Base-by-base conservation (phyloP, 2,113 vertebrate species). In the Muntiacus muntjak region DNA sequence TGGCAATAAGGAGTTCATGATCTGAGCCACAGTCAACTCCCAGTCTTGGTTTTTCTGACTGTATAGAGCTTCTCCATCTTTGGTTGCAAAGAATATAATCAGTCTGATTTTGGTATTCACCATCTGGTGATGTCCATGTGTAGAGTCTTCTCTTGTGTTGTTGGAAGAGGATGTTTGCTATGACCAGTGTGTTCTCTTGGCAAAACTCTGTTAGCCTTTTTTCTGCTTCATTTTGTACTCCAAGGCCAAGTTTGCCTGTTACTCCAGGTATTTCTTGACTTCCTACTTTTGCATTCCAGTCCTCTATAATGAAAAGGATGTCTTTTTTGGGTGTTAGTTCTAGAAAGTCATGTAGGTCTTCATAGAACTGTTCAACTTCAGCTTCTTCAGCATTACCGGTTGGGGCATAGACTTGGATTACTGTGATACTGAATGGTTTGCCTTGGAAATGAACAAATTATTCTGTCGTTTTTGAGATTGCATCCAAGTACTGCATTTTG, bases 251-350 rank as follows among this genome's bases (percentile, higher is more conserved):
- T 64, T 64, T 64, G 1, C 7, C 62, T 15, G 33, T 64, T 64
- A 64, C 62, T 64, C 15, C 62, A 64, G 33, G 4, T n/a, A n/a
- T 64, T n/a, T 64, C 62, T 64, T 64, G 62, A 64, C 62, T 64
- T 64, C 62, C 62, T n/a, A 64, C 30, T n/a, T 64, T 64, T 19
- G 62, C 62, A 64, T 64, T 64, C 62, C 33, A 17, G 62, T 64
- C 62, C 7, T 2, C 33, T n/a, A n/a, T 64, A 17, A n/a, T 64
- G 33, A 64, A n/a, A 64, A 64, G 16, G 62, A 19, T 0, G 0
- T 64, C 7, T n/a, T n/a, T 33, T 64, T 17, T n/a, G 62, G 33
- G 16, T 64, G 62, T 64, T 64, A n/a, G 7, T 64, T 64, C 62
- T 64, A n/a, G 62, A 64, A 64, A 30, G 28, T 62, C 58, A 30